Base-by-base conservation (phyloP, 2,888 invertebrate species). In the Pseudococcus viburni region DNA sequence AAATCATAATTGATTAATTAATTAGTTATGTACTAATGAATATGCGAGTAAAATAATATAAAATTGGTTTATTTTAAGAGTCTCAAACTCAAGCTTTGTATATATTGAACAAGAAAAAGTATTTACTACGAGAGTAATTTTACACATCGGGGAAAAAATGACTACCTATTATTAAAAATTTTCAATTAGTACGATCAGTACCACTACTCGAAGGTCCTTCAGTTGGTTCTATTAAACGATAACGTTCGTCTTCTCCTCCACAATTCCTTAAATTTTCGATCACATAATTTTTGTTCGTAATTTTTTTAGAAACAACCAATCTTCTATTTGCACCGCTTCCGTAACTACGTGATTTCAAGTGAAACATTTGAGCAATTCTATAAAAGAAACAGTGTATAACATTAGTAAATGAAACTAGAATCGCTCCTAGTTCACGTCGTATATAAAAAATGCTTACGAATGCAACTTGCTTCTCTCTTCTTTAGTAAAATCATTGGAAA, bases 401-500 rank as follows among this genome's bases (percentile, higher is more conserved):
- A 55, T 55, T 19, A 19, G 46, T n/a, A 84, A 19, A 84, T 12
- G 46, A 84, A 19, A 19, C 11, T 48, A 11, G n/a, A 46, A 73
- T 6, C 9, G 22, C 22, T 64, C 55, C 55, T 5, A 33, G 15
- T 6, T 11, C 55, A 68, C 4, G 5, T 33, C 1, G 9, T 48
- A 59, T 84, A 26, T 15, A 3, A 59, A n/a, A 1, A 51, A 46
- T 68, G 33, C 91, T 91, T 91, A 94, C 92, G 92, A 92, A 90
- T 95, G 95, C 88, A 95, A 91, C 0, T 91, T 89, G 0, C 93
- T 94, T 33, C 95, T 92, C 90, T 95, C 95, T 0, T 94, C 94
- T 90, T 94, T 94, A 0, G 92, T 92, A 91, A 95, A 95, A 89
- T 94, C 94, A 0, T 92, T 92, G 48, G 93, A 92, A 90, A 94